Evolutionary conservation across 2,797 vertebrate genomes (phyloP), one percentile per base, ranked within the genome.

Genomic region (Poecilia gillii): DNA sequence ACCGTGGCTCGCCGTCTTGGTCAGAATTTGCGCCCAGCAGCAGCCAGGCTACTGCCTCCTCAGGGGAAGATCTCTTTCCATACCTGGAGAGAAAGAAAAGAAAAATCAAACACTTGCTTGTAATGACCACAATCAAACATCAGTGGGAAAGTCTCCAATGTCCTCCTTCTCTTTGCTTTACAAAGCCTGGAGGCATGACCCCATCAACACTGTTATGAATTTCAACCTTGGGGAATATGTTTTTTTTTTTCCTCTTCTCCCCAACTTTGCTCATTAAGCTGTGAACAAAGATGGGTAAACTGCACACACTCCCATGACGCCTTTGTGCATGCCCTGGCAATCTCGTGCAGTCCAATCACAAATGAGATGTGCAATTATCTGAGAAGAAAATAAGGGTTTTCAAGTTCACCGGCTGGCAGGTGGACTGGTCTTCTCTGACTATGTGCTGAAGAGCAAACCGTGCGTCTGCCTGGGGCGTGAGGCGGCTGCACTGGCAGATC

Each of bases 61-160:
- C 97, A 0, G 96, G 93, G 80, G 88, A 90, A 41, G 96, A 91
- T 72, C 97, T 95, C 90, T 97, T 98, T 64, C 97, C 97, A 43
- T 97, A 98, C 92, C 97, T 98, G 87, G 0, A 73, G 59, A 16
- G 33, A 23, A 14, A 31, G 74, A 80, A 31, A 6, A 2, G 12
- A 13, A 28, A 57, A 88, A 85, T 64, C 11, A 88, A 66, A 84
- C 71, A 77, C 6, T 31, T 39, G 43, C 45, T 57, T 78, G 59
- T 71, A 70, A 28, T 1, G 3, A 55, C 47, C 13, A 11, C 23
- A 45, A 28, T 70, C 39, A 23, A 72, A 72, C 31, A 72, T 43
- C 1, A 55, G n/a, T 20, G 43, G 39, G n/a, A 20, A 71, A 72
- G 49, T 45, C 12, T 46, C 51, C 39, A 28, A 11, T 28, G 20